phyloP scores from a whole-genome alignment of 2,888 invertebrate species.

The Caenorhabditis sp. region DNA sequence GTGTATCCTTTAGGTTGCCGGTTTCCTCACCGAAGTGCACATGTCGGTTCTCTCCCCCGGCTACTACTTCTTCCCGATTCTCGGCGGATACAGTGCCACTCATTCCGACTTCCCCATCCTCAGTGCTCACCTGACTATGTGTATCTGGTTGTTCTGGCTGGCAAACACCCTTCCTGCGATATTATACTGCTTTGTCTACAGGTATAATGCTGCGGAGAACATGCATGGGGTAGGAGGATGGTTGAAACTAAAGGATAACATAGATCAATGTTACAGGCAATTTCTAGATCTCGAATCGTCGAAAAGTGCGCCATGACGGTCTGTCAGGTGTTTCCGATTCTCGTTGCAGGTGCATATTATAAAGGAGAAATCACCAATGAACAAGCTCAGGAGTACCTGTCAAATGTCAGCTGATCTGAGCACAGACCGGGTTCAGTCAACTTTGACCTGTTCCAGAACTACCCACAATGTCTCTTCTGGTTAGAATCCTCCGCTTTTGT shows the following conservation, averaged over 20 bases:
- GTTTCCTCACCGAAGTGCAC: slow-evolving; percentile 11
- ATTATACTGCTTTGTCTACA: slow-evolving; percentile 6
- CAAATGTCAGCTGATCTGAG: neutral
- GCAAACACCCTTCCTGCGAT: slow-evolving; percentile 1
- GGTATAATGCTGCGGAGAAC: slow-evolving; percentile 3
- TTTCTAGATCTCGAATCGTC: neutral
- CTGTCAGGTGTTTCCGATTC: slow-evolving; percentile 12
- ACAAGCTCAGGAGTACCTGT: neutral
- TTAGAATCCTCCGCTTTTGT: neutral
- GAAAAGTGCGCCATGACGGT: neutral
- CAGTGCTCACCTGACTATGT: neutral
- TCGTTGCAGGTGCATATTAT: neutral
- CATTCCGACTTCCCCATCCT: no score
- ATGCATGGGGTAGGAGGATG: neutral
- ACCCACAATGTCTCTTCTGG: slow-evolving; percentile 8
- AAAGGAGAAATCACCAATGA: neutral
- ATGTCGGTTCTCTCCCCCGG: slow-evolving; percentile 8
- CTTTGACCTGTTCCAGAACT: slow-evolving; percentile 2
- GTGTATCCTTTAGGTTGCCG: neutral
- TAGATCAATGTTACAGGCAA: neutral
- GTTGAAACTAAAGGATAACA: neutral
- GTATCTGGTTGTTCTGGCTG: slow-evolving; percentile 9
- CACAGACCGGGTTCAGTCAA: neutral
- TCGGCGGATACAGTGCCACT: slow-evolving; percentile 7
- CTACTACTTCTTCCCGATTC: slow-evolving; percentile 24